phyloP scores from a whole-genome alignment of 2,797 vertebrate species.

The Platalea minor region DNA sequence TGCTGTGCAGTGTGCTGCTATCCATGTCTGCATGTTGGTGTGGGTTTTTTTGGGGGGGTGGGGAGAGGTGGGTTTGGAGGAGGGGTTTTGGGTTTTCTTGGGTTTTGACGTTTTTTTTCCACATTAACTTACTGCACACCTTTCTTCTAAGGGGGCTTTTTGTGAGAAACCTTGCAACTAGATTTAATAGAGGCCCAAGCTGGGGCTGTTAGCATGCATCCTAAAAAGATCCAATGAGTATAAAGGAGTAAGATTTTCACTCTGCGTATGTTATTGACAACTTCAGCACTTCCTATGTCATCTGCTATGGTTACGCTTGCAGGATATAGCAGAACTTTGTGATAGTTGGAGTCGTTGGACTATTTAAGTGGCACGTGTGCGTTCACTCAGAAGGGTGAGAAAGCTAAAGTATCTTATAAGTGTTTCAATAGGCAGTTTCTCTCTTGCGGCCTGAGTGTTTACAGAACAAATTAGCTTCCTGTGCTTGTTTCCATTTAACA shows the following conservation, averaged over 20 bases:
- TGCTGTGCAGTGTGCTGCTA: background rate
- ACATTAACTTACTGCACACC: background rate
- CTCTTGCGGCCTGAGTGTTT: background rate
- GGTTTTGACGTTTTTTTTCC: background rate
- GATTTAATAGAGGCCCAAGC: background rate
- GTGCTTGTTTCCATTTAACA: slow-evolving; percentile 5
- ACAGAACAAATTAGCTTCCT: slow-evolving; percentile 10
- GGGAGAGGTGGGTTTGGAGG: background rate
- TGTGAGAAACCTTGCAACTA: background rate
- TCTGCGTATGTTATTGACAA: background rate
- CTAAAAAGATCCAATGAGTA: background rate
- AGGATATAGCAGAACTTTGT: background rate
- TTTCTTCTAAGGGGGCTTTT: background rate
- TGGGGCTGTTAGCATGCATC: background rate
- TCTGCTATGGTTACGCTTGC: background rate
- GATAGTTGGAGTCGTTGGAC: background rate
- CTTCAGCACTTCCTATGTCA: background rate
- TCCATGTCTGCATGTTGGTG: accelerated
- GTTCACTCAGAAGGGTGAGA: background rate
- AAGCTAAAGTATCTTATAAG: background rate
- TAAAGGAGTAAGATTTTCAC: background rate
- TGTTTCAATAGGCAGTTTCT: background rate
- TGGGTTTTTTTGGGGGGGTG: accelerated
- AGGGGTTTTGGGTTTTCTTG: background rate
- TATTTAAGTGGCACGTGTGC: background rate